Evolutionary conservation across 2,113 vertebrate genomes (phyloP).

Genomic region (Aythya baeri): DNA sequence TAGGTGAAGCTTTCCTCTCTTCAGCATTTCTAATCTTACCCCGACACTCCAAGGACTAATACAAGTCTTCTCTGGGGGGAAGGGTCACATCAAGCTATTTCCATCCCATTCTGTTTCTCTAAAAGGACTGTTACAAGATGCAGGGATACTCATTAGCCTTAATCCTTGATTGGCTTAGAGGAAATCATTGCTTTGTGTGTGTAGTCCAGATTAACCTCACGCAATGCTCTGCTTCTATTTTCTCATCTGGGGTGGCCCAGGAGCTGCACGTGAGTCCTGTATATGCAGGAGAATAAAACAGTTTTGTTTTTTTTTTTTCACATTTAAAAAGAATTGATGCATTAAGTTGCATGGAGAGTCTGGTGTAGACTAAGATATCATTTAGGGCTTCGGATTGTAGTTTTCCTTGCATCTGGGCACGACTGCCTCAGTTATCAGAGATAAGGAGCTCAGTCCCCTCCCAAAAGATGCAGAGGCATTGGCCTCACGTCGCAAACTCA

Average conservation of each 20-base stretch:
- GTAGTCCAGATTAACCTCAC: slow-evolving; percentile 53
- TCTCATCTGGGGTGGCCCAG: slow-evolving; percentile 1
- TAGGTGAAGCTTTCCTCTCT: slow-evolving; percentile 42
- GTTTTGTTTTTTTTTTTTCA: neutral
- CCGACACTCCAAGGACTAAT: neutral
- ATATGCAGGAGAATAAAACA: neutral
- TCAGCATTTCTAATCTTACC: neutral
- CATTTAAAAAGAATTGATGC: neutral
- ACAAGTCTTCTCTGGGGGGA: neutral
- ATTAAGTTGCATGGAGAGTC: neutral
- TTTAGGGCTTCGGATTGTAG: neutral
- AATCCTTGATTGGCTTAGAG: slow-evolving; percentile 69
- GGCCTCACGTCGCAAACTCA: neutral
- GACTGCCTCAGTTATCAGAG: neutral
- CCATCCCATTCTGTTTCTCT: slow-evolving; percentile 12
- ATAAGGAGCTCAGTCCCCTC: rapidly evolving
- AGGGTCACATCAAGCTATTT: slow-evolving; percentile 10
- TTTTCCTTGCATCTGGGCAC: neutral
- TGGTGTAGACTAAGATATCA: neutral
- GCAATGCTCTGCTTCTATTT: slow-evolving; percentile 36
- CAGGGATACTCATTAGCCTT: slow-evolving; percentile 50
- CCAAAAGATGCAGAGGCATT: rapidly evolving
- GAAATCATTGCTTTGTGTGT: slow-evolving; percentile 44
- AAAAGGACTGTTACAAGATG: slow-evolving; percentile 14
- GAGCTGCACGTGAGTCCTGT: neutral